Evolutionary conservation across 2,888 invertebrate genomes (phyloP), one percentile per base, ranked within the genome.

Genomic region (Phengaris alcon): DNA sequence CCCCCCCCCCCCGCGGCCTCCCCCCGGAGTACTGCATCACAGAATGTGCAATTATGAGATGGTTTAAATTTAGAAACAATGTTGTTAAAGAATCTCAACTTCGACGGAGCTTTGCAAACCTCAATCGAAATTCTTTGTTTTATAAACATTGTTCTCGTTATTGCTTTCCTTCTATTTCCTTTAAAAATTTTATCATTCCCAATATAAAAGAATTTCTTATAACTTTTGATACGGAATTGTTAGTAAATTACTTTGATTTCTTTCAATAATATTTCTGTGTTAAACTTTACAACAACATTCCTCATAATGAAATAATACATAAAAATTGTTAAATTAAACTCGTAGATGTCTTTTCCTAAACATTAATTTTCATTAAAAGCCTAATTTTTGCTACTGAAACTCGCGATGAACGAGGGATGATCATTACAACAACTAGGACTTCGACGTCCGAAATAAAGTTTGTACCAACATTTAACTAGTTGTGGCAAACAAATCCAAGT

Each of bases 11-110:
- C n/a, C n/a, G n/a, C n/a, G n/a, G n/a, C n/a, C 80, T 79, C 79
- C 78, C 82, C 80, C 83, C 82, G 85, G 86, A 86, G 86, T 87
- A 87, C 89, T 90, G 91, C 92, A 91, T 91, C 91, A 91, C 86
- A 87, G 93, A 93, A 93, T 93, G 90, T 91, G 92, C 92, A 92
- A 93, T 93, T 92, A 93, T 91, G 90, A 93, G 92, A 91, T 93
- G 92, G 93, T 93, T 93, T 93, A 92, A 93, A 93, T 93, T 93
- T 92, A 87, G 90, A 89, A 93, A 93, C 93, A 93, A 91, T 91
- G 92, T 91, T 91, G 88, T 84, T 85, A 85, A 91, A 91, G 91
- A 92, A 92, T 91, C 89, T 88, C 86, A 89, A 87, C 90, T 90
- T 85, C 83, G 85, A 89, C 85, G 87, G 83, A 88, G 88, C 88